Evolutionary conservation across 2,888 invertebrate species (phyloP), one percentile per base, ranked within the genome.

Genomic region (Andrena haemorrhoa): DNA sequence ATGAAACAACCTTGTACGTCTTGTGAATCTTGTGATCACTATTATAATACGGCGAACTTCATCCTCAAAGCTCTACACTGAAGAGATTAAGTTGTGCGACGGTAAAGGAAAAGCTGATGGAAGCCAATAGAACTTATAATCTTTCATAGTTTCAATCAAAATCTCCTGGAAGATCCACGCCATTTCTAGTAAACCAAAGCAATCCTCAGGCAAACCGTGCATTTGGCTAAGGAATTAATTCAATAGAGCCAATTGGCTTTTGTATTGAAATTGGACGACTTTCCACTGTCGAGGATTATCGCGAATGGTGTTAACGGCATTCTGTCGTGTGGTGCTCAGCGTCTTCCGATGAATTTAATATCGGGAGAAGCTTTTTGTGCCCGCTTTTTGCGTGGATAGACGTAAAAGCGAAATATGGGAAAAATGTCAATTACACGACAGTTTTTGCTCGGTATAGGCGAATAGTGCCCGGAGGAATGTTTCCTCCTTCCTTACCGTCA

Each of bases 391-490:
- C 4, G 10, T 12, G 26, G 6, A 23, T 35, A 26, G 29, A 65
- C 12, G 51, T 10, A 10, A 49, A 10, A 8, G 16, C n/a, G 31
- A 77, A 77, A 65, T 79, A 79, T 66, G 53, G 49, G 60, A 33
- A 71, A 72, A 72, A 72, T 79, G 56, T 68, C 53, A 79, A 72
- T 72, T 72, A 41, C 68, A 63, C 58, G 73, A 58, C 56, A 29
- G 33, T 33, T 72, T 72, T 29, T 41, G 35, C 12, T 20, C 1
- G 12, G 23, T n/a, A 23, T 26, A 10, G 51, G 10, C 3, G 61
- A n/a, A 35, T 10, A 63, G 8, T 47, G 31, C 41, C 3, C 16
- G 26, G 16, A 41, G 20, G 41, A 63, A 63, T 41, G 26, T 31
- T 41, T 63, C 56, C 49, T 12, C 31, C 29, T 35, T 65, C 12